Evolutionary conservation across 2,797 vertebrate species (phyloP), one percentile per base, ranked within the genome.

Genomic region (Limosa lapponica): DNA sequence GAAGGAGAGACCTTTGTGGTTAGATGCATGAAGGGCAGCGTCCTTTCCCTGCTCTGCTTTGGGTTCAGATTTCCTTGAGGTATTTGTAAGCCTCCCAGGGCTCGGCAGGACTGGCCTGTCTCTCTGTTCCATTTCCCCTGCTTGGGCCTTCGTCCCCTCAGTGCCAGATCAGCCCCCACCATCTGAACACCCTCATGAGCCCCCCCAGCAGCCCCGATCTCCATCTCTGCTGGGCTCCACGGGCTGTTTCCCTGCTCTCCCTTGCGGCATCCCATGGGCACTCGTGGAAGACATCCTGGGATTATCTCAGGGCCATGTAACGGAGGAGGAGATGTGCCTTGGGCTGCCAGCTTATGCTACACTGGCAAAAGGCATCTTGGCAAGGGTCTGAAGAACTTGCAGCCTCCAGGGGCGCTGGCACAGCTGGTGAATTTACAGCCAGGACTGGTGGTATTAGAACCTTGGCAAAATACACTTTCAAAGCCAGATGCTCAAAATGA

Each of bases 131-230:
- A 0, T 64, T 85, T 19, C 0, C 34, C 34, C 16, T 10, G 19
- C 13, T 34, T 69, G 55, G 55, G 25, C 49, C 2, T 78, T 57
- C 0, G 0, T 34, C 73, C 39, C 16, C 0, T 0, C 44, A 9
- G 24, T 7, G 14, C 30, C 3, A 7, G 36, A 4, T 36, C 17
- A 37, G 19, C 3, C n/a, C 1, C 1, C 41, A 49, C 6, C n/a
- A 11, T 2, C 41, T 37, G 28, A 51, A 10, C 5, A 1, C 8
- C 10, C 30, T 14, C 58, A 8, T 0, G 1, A 52, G 12, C 3
- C 25, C 62, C 8, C 13, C 6, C 6, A n/a, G 32, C 15, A 65
- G 5, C 51, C 13, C 71, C 1, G 2, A 16, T n/a, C 36, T 69
- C 65, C 10, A 2, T 19, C 58, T 44, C 58, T 79, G 5, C 52